Evolutionary conservation across 2,113 vertebrate species (phyloP).

Genomic region (Fregata magnificens): DNA sequence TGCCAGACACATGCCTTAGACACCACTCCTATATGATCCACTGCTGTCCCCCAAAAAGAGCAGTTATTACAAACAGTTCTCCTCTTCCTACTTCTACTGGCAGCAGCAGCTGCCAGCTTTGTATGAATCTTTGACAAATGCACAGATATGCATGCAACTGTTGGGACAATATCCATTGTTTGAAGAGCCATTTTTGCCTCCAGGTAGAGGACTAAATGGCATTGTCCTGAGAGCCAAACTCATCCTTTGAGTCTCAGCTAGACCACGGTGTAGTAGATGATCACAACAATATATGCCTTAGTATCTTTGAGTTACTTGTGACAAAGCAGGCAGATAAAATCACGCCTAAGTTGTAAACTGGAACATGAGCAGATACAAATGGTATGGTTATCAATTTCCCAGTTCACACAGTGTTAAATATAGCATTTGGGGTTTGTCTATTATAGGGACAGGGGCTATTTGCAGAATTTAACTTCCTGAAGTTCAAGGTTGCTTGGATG

Average conservation of each 20-base stretch:
- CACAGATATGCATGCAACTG: background rate
- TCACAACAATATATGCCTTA: background rate
- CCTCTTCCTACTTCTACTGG: background rate
- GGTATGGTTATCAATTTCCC: background rate
- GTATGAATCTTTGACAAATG: background rate
- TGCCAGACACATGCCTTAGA: background rate
- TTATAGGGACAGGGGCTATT: background rate
- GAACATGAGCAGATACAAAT: background rate
- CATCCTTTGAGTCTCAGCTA: background rate
- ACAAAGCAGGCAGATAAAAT: background rate
- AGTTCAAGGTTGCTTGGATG: background rate
- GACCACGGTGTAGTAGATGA: background rate
- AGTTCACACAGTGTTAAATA: background rate
- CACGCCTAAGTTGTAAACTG: background rate
- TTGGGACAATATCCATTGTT: background rate
- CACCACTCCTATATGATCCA: background rate
- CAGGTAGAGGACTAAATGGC: background rate
- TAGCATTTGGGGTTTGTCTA: background rate
- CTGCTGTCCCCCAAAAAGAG: background rate
- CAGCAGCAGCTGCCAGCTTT: slow-evolving; percentile 2
- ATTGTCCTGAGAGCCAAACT: background rate
- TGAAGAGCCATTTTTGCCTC: background rate
- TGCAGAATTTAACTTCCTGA: background rate
- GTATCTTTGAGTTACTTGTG: background rate
- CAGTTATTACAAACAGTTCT: background rate